Conservation (phyloP, 2,797 vertebrate species). For the Hirundo rustica region DNA sequence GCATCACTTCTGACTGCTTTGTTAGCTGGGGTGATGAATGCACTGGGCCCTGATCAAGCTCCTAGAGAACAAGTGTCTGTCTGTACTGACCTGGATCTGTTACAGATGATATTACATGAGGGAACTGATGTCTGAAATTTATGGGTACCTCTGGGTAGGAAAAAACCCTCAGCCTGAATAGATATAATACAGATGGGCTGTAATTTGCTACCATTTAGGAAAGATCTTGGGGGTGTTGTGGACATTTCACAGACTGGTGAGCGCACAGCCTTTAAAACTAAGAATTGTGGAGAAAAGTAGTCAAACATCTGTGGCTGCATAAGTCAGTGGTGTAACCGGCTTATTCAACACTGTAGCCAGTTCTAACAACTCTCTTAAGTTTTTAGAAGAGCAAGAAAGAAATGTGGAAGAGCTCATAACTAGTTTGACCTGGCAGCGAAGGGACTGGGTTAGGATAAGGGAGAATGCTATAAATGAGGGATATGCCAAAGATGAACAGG, state of each 20-base stretch:
- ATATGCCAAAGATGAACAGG: not conserved
- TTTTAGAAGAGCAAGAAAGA: not conserved
- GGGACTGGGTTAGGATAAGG: not conserved
- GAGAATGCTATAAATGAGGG: not conserved
- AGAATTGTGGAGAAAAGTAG: not conserved
- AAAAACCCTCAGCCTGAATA: not conserved
- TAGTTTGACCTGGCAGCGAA: not conserved
- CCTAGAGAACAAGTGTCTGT: not conserved
- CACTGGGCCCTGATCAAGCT: not conserved
- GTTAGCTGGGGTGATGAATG: not conserved
- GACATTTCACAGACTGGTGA: not conserved
- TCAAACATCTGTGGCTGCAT: not conserved
- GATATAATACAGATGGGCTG: not conserved
- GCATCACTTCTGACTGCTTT: not conserved
- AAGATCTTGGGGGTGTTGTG: not conserved
- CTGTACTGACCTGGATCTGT: not conserved
- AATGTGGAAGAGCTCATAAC: rapidly evolving
- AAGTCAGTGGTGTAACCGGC: not conserved
- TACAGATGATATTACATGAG: not conserved
- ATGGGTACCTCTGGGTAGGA: not conserved
- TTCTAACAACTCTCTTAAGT: not conserved
- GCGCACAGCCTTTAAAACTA: not conserved
- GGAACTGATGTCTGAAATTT: not conserved
- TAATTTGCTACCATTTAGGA: not conserved
- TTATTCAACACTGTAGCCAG: not conserved